Evolutionary conservation across 2,797 vertebrate genomes (phyloP).

Genomic region (Arctocebus calabarensis): DNA sequence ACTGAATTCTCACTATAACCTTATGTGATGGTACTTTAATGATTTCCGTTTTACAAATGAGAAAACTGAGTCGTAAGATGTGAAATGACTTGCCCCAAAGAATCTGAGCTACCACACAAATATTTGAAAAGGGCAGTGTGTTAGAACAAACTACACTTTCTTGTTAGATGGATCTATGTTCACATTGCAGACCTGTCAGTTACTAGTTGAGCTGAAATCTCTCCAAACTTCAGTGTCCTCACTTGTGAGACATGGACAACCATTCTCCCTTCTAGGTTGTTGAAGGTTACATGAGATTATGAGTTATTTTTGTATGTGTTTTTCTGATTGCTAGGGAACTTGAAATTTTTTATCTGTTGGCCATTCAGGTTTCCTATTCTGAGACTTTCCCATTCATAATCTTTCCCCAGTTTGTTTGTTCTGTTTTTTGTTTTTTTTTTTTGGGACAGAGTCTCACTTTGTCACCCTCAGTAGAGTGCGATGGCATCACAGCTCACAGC

Average conservation of each 20-base stretch:
- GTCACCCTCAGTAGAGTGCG: too few species aligned
- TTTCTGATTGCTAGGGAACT: neutral
- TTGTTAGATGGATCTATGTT: neutral
- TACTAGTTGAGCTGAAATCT: neutral
- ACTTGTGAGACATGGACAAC: neutral
- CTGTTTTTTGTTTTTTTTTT: neutral
- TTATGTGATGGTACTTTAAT: neutral
- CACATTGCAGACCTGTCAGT: neutral
- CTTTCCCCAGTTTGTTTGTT: neutral
- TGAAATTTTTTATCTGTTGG: neutral
- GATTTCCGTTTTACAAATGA: neutral
- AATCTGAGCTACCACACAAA: neutral
- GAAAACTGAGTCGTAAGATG: constrained; percentile 1
- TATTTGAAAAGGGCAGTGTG: neutral
- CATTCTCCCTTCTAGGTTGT: neutral
- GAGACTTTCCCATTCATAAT: neutral
- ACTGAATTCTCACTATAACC: neutral
- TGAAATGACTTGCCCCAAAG: neutral
- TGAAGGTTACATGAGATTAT: neutral
- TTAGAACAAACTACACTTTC: neutral
- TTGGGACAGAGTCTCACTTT: neutral
- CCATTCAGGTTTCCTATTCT: neutral
- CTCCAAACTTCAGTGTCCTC: neutral
- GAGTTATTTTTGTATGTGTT: constrained; percentile 21
- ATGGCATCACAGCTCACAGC: too few species aligned